Evolutionary conservation across 2,113 vertebrate genomes (phyloP), one percentile per base, ranked within the genome.

Genomic region (Naja naja): DNA sequence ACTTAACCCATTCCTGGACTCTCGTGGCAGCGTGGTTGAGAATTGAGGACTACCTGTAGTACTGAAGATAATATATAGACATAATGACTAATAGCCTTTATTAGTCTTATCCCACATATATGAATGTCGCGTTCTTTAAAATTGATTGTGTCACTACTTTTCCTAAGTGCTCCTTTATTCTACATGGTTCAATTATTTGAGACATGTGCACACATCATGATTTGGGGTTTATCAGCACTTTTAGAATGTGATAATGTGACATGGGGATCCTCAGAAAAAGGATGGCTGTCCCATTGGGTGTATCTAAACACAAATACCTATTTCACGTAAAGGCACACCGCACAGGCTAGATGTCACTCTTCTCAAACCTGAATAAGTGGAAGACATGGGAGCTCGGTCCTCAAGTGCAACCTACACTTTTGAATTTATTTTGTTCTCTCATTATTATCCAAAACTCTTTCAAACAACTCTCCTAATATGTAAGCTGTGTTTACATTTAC

Each of bases 131-230:
- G 34, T 81, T 7, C 89, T 88, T 4, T 22, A 69, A 60, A 90
- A n/a, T 85, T n/a, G 2, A 89, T n/a, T 43, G 43, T 4, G 53
- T 60, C 95, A 85, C 92, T 89, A 88, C 3, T 39, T 58, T 43
- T 49, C 20, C 90, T 81, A 43, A 52, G 64, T 0, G 58, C 89
- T 87, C 90, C 1, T 9, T n/a, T 88, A 90, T 52, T 47, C 4
- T 49, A 18, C 18, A 86, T 85, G 94, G 89, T 93, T 81, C 81
- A 58, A 45, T 94, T 45, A 81, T 81, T 81, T 94, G 52, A 53
- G 27, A 9, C 53, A 88, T 0, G 0, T 9, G 0, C 4, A 34
- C 16, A 39, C 49, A 34, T 18, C n/a, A 55, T 53, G 10, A 88
- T 53, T 55, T 88, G 52, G 1, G 2, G 49, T 88, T 34, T 22